These are phyloP conservation scores for Paramormyrops hopkinsi DNA, from an alignment of 2,797 vertebrate genomes.

Conservation along the genomic window DNA sequence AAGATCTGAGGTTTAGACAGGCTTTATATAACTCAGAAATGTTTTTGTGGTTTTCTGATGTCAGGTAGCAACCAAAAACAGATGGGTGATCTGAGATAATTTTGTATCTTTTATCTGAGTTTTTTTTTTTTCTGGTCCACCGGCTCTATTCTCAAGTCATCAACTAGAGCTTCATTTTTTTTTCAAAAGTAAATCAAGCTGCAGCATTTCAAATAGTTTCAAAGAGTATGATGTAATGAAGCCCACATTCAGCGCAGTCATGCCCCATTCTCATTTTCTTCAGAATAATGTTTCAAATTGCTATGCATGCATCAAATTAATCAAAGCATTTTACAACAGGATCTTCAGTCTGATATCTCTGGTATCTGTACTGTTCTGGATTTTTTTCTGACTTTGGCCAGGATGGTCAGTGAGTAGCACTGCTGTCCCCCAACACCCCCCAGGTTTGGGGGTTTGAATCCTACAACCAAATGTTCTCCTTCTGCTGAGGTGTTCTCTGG, in stretches of 20 bases:
- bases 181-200: not conserved
- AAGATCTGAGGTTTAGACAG: not conserved
- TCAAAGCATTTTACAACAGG: not conserved
- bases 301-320: not conserved
- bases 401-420: not conserved
- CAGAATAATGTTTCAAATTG: not conserved
- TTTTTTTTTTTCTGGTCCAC: not conserved
- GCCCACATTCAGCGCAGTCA: not conserved
- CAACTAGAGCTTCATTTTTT: not conserved
- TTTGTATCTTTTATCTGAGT: not conserved
- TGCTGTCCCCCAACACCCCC: not conserved
- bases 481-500: not conserved
- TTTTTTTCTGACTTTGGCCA: not conserved
- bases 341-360: not conserved
- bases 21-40: not conserved
- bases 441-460: not conserved
- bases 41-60: not conserved
- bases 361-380: not conserved
- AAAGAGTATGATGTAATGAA: not conserved
- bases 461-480: not conserved
- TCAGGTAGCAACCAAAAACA: not conserved
- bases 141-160: not conserved
- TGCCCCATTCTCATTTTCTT: not conserved
- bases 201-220: not conserved
- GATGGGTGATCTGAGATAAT: not conserved